A percentile compares a stretch with the other conserved stretches of the same genome.
These are phyloP conservation scores for Lutjanus erythropterus DNA, from an alignment of 2,113 vertebrate genomes.

Conservation along the genomic window DNA sequence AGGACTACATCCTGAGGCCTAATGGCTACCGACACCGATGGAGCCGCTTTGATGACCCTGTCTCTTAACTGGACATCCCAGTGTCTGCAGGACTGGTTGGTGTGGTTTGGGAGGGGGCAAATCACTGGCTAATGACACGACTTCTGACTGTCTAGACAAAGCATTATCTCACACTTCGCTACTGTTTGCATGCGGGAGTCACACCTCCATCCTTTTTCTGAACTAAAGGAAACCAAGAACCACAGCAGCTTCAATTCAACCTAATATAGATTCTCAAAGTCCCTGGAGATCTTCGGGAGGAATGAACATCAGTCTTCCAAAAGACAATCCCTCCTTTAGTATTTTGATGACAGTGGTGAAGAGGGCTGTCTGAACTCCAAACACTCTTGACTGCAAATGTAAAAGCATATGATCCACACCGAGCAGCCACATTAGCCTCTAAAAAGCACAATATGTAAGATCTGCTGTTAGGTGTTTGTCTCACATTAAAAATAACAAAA, in stretches of 20 bases:
- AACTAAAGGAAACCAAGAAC: not conserved
- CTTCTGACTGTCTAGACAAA: conserved; percentile 81
- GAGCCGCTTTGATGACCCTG: conserved; percentile 51
- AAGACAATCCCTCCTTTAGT: not conserved
- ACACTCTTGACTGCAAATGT: not conserved
- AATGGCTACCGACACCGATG: conserved; percentile 46
- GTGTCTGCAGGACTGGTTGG: conserved; percentile 22
- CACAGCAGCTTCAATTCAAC: not conserved
- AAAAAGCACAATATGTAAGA: no score
- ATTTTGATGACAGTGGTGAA: not conserved
- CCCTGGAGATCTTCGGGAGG: not conserved
- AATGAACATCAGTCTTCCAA: not conserved
- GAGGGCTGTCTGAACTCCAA: not conserved
- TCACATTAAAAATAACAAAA: no score
- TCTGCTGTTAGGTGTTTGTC: no score
- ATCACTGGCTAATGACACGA: conserved; percentile 75
- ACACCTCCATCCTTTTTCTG: not conserved
- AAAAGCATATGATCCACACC: not conserved
- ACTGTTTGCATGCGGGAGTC: conserved; percentile 16
- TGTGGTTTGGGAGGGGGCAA: not conserved
- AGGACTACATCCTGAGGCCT: conserved; percentile 59
- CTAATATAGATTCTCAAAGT: not conserved
- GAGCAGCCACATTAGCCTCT: no score
- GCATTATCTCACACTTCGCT: conserved; percentile 74
- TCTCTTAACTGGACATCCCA: conserved; percentile 51